These are phyloP conservation scores for Idaea aversata DNA, from an alignment of 2,888 invertebrate genomes.

Conservation along the genomic window DNA sequence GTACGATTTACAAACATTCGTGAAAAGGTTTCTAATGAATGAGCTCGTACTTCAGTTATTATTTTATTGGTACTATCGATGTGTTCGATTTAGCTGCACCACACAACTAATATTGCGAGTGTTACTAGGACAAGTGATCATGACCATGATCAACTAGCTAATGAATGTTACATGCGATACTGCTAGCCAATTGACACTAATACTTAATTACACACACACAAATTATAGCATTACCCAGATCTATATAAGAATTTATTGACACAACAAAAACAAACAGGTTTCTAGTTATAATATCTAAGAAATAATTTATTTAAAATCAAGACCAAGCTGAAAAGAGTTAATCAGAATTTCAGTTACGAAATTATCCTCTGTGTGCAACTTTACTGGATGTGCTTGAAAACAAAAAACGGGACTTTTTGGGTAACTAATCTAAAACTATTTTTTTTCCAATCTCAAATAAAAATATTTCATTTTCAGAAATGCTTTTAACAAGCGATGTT, in stretches of 20 bases:
- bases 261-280: not conserved
- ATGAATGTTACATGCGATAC: constrained; percentile 42
- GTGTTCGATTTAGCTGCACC: constrained; percentile 14
- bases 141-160: constrained; percentile 36
- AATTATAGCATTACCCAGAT: constrained; percentile 26
- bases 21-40: constrained; percentile 24
- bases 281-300: constrained; percentile 24
- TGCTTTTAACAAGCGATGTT: constrained; percentile 63
- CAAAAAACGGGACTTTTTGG: constrained; percentile 55
- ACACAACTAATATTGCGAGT: constrained; percentile 19
- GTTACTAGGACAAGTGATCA: constrained; percentile 29
- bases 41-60: constrained; percentile 15
- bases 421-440: constrained; percentile 56
- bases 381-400: constrained; percentile 70
- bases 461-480: constrained; percentile 35
- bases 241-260: constrained; percentile 12
- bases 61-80: constrained; percentile 18
- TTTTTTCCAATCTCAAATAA: constrained; percentile 33
- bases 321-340: constrained; percentile 82
- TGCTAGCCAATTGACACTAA: constrained; percentile 40
- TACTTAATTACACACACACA: constrained; percentile 27
- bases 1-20: constrained; percentile 22
- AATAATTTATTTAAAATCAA: constrained; percentile 72
- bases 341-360: constrained; percentile 74
- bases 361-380: constrained; percentile 67